Conservation (phyloP, 2,888 invertebrate species). For the Lydus trimaculatus region DNA sequence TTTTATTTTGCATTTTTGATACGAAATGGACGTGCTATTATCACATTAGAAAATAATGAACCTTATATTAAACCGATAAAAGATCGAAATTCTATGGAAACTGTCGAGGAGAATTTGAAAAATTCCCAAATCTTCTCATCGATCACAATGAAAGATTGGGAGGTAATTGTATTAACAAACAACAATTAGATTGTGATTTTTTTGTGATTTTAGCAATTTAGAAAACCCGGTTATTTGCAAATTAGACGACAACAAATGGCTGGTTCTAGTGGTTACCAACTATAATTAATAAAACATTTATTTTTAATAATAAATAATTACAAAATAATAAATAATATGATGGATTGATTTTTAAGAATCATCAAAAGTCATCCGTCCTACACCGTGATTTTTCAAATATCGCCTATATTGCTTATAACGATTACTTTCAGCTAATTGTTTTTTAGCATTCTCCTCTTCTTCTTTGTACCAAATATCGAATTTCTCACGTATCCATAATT, state of each 20-base stretch:
- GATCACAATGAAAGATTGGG: slow-evolving; percentile 65
- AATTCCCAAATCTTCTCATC: slow-evolving; percentile 68
- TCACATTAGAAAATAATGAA: slow-evolving; percentile 3
- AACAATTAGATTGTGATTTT: slow-evolving; percentile 1
- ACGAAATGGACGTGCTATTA: slow-evolving; percentile 64
- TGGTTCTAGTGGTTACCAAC: not conserved
- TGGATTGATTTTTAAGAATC: slow-evolving; percentile 66
- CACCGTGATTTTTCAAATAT: slow-evolving; percentile 90
- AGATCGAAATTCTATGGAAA: slow-evolving; percentile 42
- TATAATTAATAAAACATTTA: not conserved
- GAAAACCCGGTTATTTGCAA: slow-evolving; percentile 45
- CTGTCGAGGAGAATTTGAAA: slow-evolving; percentile 45
- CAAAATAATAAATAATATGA: slow-evolving; percentile 9
- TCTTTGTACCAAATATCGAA: slow-evolving; percentile 80
- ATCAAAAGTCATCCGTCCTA: slow-evolving; percentile 90
- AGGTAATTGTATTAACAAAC: slow-evolving; percentile 56
- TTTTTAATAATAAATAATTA: not conserved
- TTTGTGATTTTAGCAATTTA: slow-evolving; percentile 41
- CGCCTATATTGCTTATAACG: slow-evolving; percentile 88
- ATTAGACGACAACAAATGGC: not conserved
- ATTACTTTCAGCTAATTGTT: slow-evolving; percentile 84
- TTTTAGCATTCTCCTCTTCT: slow-evolving; percentile 86
- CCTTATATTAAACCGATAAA: slow-evolving; percentile 48
- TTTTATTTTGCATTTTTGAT: slow-evolving; percentile 71
- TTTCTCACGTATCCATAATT: slow-evolving; percentile 85